These are phyloP conservation scores for Brachymystax lenok DNA, from an alignment of 2,797 vertebrate species.

Conservation along the genomic window DNA sequence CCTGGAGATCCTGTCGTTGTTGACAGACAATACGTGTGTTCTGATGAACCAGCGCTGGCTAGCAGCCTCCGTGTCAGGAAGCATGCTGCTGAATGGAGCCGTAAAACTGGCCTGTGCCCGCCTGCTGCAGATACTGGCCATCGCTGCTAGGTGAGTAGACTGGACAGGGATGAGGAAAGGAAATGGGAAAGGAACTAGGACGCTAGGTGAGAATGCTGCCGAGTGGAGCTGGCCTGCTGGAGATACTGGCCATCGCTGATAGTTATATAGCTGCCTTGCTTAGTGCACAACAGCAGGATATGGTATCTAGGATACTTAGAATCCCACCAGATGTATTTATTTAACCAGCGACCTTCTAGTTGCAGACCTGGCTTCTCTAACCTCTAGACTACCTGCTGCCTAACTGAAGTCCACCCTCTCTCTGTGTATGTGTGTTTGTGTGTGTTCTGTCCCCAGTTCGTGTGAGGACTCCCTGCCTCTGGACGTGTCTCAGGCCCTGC, in stretches of 20 bases:
- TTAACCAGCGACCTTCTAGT: too few relatives aligned
- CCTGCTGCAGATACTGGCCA: constrained; percentile 80
- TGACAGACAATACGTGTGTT: constrained; percentile 79
- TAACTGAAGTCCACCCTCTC: too few relatives aligned
- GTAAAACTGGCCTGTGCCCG: constrained; percentile 77
- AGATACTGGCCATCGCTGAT: constrained; percentile 79
- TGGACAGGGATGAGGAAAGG: neutral
- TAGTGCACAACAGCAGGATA: too few relatives aligned
- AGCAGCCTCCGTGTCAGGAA: constrained; percentile 71
- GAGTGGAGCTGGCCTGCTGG: constrained; percentile 75
- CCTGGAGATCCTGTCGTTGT: constrained; percentile 76
- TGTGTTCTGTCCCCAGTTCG: constrained; percentile 57
- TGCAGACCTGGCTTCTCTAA: too few relatives aligned
- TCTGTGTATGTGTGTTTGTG: too few relatives aligned
- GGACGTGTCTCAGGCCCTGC: constrained; percentile 76
- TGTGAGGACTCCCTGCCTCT: constrained; percentile 76
- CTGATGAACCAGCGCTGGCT: constrained; percentile 81
- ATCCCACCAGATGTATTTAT: too few relatives aligned
- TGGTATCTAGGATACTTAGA: too few relatives aligned
- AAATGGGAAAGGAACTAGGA: neutral
- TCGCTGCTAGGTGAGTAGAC: constrained; percentile 77
- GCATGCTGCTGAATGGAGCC: constrained; percentile 70
- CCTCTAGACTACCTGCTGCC: too few relatives aligned
- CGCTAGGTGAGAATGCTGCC: constrained; percentile 51
- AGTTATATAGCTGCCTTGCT: constrained; percentile 61